phyloP scores from a whole-genome alignment of 2,113 vertebrate species.

The Malaclemys terrapin region DNA sequence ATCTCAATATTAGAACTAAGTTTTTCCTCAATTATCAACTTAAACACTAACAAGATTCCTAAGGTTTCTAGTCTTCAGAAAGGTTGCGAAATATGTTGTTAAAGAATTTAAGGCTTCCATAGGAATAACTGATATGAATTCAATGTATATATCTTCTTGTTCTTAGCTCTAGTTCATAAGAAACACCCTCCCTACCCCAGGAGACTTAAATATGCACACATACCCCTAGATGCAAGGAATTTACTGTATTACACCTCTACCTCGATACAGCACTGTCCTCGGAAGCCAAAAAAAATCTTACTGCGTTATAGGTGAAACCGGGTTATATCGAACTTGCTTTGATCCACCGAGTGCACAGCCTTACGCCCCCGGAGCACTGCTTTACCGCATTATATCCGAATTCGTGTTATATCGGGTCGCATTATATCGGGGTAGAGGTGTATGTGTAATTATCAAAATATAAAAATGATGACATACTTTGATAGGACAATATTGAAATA shows the following conservation, averaged over 20 bases:
- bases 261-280: no score
- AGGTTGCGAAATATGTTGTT: neutral
- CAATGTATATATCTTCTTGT: no score
- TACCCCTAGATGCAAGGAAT: neutral
- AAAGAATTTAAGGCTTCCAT: neutral
- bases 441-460: neutral
- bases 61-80: no score
- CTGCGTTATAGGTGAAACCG: no score
- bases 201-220: neutral
- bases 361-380: no score
- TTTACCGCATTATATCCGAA: no score
- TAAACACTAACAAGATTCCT: neutral
- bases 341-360: no score
- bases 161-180: no score
- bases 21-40: neutral
- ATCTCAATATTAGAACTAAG: neutral
- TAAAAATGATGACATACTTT: neutral
- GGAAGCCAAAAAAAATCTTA: no score
- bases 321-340: no score
- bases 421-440: no score
- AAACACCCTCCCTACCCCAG: neutral
- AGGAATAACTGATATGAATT: neutral
- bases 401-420: no score
- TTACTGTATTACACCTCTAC: neutral
- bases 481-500: neutral